Evolutionary conservation across 2,797 vertebrate genomes (phyloP), one percentile per base, ranked within the genome.

Genomic region (Peromyscus attwateri): DNA sequence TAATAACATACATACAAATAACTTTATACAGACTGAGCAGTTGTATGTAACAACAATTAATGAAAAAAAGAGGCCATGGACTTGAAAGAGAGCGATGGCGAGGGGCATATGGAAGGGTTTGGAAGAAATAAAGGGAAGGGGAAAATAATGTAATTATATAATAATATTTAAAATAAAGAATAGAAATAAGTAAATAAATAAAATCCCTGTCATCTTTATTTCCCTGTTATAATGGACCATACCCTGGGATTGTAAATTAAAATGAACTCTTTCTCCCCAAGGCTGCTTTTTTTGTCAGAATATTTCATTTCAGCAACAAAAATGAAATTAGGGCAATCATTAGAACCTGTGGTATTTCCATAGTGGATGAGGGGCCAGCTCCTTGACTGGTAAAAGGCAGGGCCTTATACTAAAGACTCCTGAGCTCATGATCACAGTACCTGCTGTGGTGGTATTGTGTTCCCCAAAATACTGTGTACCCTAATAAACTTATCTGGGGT

Each of bases 371-470:
- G 4, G 21, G 13, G 29, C 14, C 49, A 68, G 37, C 13, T 0
- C 21, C 17, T 68, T 76, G 16, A 5, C 0, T 55, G 34, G 70
- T 40, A 25, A 94, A 60, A 2, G 73, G 3, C 6, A 87, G 6
- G 17, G 21, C 21, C 17, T n/a, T 87, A 1, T 1, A 1, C 10
- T 25, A 34, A 64, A 19, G n/a, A 64, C 16, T 1, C 0, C 17
- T 23, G 31, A 93, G 4, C 6, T 19, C 14, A 1, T 6, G 4
- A 21, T 43, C 14, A 16, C 27, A 31, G 27, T 46, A 71, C 60
- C 1, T 43, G 40, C 40, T 43, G 40, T 43, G 40, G 40, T 43
- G 40, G 40, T 43, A 43, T 43, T 43, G 40, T 43, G 40, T 43
- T 43, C 40, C 40, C 40, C 40, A 43, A 43, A 43, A 43, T 43